Conservation (phyloP, 2,888 invertebrate species). For the Heliconius erato region DNA sequence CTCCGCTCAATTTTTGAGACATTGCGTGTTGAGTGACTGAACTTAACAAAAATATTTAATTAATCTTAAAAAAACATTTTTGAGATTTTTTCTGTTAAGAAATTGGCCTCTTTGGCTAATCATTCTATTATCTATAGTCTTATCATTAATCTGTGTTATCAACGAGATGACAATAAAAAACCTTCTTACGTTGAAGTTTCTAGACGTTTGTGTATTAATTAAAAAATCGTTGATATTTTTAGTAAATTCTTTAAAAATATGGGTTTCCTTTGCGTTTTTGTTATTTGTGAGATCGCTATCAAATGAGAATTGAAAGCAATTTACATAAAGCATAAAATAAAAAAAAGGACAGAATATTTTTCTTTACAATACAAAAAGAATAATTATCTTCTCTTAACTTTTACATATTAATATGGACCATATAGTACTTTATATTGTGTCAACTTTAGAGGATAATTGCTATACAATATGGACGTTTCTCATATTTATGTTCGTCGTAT, state of each 20-base stretch:
- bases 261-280: background rate
- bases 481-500: slow-evolving; percentile 53
- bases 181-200: background rate
- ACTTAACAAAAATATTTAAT: too few species aligned
- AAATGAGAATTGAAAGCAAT: too few species aligned
- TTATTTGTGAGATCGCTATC: background rate
- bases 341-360: background rate
- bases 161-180: slow-evolving; percentile 14
- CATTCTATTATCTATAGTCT: slow-evolving; percentile 25
- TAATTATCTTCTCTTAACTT: background rate
- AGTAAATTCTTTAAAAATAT: background rate
- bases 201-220: background rate
- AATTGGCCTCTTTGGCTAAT: slow-evolving; percentile 5
- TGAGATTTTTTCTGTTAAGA: background rate
- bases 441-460: slow-evolving; percentile 58
- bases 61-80: too few species aligned
- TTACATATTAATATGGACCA: background rate
- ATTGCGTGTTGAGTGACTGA: too few species aligned
- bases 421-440: slow-evolving; percentile 40
- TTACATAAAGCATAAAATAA: too few species aligned
- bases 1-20: too few species aligned
- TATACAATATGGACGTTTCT: slow-evolving; percentile 54
- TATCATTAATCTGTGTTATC: slow-evolving; percentile 35
- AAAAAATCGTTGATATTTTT: background rate
- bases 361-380: background rate